Evolutionary conservation across 2,113 vertebrate species (phyloP).

Genomic region (Marmota flaviventris): DNA sequence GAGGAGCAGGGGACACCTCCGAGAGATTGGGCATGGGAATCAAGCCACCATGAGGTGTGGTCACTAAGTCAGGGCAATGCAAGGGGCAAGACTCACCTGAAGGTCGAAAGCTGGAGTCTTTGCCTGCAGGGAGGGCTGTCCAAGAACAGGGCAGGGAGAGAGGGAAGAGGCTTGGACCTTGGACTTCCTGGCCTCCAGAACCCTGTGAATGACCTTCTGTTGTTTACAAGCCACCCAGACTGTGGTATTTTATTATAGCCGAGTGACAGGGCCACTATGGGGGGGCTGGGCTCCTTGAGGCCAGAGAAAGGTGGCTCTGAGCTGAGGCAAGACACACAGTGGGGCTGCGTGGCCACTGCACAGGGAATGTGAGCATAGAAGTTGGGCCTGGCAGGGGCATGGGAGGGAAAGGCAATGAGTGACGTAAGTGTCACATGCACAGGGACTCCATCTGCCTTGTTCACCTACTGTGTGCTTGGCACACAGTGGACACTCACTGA

Average conservation of each 20-base stretch:
- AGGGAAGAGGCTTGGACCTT: background rate
- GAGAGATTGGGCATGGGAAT: too few species aligned
- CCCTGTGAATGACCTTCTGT: background rate
- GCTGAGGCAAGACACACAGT: background rate
- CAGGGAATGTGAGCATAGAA: background rate
- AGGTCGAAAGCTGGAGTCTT: too few species aligned
- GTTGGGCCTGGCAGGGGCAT: too few species aligned
- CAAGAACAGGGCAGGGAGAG: background rate
- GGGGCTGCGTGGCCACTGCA: background rate
- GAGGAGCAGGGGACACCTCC: too few species aligned
- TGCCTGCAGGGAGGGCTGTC: too few species aligned
- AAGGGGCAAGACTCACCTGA: too few species aligned
- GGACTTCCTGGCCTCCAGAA: background rate
- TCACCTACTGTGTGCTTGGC: background rate
- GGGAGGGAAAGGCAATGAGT: too few species aligned
- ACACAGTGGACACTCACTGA: background rate
- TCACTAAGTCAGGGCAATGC: too few species aligned
- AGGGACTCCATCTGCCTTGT: background rate
- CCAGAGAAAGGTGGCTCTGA: background rate
- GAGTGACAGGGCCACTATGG: too few species aligned
- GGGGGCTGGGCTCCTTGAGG: background rate
- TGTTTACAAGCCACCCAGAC: background rate
- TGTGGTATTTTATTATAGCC: background rate
- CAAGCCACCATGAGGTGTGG: too few species aligned
- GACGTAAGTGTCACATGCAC: background rate